Evolutionary conservation across 2,113 vertebrate species (phyloP).

Genomic region (Formicarius rufipectus): DNA sequence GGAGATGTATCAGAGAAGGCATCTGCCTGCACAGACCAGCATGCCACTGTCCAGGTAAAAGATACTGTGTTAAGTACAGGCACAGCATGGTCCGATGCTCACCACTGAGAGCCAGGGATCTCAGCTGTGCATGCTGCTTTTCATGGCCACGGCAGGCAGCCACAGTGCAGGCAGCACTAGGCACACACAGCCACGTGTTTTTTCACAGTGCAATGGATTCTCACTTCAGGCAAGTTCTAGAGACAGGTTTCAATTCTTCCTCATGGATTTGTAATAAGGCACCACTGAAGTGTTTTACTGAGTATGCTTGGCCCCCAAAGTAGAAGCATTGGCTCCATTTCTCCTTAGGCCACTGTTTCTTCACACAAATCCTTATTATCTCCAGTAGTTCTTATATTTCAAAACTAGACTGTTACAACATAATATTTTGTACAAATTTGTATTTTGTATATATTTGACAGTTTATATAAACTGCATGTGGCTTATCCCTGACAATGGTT

Average conservation of each 20-base stretch:
- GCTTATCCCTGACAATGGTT: background rate
- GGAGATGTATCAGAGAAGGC: background rate
- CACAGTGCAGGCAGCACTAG: background rate
- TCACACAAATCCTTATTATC: background rate
- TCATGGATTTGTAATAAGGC: background rate
- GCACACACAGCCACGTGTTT: rapidly evolving
- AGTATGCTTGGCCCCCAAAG: background rate
- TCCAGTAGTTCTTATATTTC: background rate
- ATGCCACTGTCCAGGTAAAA: background rate
- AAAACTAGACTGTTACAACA: rapidly evolving
- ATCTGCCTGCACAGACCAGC: background rate
- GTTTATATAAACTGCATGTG: background rate
- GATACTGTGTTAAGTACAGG: background rate
- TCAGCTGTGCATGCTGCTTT: rapidly evolving
- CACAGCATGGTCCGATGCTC: background rate
- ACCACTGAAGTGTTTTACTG: background rate
- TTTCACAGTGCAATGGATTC: background rate
- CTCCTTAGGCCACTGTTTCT: background rate
- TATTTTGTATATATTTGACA: background rate
- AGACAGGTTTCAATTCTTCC: background rate
- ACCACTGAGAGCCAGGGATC: background rate
- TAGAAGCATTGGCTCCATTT: background rate
- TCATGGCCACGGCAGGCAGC: background rate
- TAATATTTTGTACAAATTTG: background rate
- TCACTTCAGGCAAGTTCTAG: background rate